These are phyloP conservation scores for Aspidoscelis tigris DNA, from an alignment of 2,113 vertebrate species.

Conservation along the genomic window DNA sequence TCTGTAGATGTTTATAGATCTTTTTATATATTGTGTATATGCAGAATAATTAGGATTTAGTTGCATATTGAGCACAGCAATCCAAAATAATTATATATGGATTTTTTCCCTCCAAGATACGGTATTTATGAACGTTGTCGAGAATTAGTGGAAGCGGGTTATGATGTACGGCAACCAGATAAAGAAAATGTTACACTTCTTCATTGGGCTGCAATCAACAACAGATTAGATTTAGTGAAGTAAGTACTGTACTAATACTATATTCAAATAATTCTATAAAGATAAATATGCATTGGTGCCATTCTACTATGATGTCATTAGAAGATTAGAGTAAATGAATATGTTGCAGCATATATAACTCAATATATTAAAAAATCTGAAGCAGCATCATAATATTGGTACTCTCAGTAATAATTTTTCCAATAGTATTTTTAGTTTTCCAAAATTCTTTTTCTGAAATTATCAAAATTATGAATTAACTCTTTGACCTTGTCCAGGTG, in stretches of 20 bases:
- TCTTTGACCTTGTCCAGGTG: too few species aligned
- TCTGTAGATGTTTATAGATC: background rate
- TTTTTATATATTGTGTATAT: background rate
- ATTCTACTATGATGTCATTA: background rate
- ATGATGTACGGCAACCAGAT: slow-evolving; percentile 96
- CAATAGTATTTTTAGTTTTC: too few species aligned
- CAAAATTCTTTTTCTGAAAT: background rate
- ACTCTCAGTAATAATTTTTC: background rate
- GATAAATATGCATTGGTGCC: background rate
- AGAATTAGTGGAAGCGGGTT: slow-evolving; percentile 97
- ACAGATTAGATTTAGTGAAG: slow-evolving; percentile 98
- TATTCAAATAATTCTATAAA: background rate
- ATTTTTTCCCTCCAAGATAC: slow-evolving; percentile 79
- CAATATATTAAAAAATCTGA: too few species aligned
- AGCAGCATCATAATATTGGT: too few species aligned
- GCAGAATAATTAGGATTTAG: background rate
- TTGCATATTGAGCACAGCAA: background rate
- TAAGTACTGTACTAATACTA: slow-evolving; percentile 77
- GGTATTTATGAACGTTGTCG: slow-evolving; percentile 97
- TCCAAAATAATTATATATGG: background rate
- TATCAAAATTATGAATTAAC: background rate
- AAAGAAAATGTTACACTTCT: slow-evolving; percentile 98
- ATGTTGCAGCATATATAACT: background rate
- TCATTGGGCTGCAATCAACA: slow-evolving; percentile 99
- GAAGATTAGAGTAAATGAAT: background rate